A percentile compares a stretch with the other conserved stretches of the same genome.
These are phyloP conservation scores for Percina caprodes DNA, from an alignment of 2,113 vertebrate species.

Conservation along the genomic window DNA sequence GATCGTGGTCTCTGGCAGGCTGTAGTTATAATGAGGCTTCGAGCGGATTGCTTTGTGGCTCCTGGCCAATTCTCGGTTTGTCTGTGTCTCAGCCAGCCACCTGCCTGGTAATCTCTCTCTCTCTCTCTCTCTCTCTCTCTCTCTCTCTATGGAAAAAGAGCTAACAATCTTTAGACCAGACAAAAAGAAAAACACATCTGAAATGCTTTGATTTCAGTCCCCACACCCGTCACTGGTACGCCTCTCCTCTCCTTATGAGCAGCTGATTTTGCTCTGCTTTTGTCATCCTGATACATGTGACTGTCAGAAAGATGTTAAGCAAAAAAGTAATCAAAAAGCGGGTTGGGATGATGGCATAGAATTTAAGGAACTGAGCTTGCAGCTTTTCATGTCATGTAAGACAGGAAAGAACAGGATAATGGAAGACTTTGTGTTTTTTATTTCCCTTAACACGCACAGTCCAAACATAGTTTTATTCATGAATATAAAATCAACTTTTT, in stretches of 20 bases:
- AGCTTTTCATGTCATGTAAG: too few relatives aligned
- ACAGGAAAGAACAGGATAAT: too few relatives aligned
- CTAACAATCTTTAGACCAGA: conserved; percentile 36
- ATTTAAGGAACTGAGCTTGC: background rate
- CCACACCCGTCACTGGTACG: background rate
- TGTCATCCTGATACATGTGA: conserved; percentile 1
- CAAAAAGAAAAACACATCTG: conserved; percentile 30
- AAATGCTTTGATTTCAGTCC: conserved; percentile 33
- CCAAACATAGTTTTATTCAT: too few relatives aligned
- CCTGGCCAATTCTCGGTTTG: conserved; percentile 31
- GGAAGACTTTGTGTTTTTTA: too few relatives aligned
- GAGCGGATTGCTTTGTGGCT: conserved; percentile 40
- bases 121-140: too few relatives aligned
- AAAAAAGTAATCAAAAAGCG: background rate
- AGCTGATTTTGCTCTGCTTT: background rate
- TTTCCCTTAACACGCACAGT: too few relatives aligned
- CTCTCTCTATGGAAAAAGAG: conserved; percentile 6
- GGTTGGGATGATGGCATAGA: background rate
- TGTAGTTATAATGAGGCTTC: conserved; percentile 20
- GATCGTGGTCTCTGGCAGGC: conserved; percentile 20
- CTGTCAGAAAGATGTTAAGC: background rate
- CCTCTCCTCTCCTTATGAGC: background rate
- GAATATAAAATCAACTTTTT: too few relatives aligned
- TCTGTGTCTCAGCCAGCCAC: conserved; percentile 38
- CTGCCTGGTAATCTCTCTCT: conserved; percentile 40